Percentiles rank a stretch among this genome's conserved stretches.
These are phyloP conservation scores for Oryzaephilus surinamensis DNA, from an alignment of 1,140 invertebrate species.

Conservation along the genomic window DNA sequence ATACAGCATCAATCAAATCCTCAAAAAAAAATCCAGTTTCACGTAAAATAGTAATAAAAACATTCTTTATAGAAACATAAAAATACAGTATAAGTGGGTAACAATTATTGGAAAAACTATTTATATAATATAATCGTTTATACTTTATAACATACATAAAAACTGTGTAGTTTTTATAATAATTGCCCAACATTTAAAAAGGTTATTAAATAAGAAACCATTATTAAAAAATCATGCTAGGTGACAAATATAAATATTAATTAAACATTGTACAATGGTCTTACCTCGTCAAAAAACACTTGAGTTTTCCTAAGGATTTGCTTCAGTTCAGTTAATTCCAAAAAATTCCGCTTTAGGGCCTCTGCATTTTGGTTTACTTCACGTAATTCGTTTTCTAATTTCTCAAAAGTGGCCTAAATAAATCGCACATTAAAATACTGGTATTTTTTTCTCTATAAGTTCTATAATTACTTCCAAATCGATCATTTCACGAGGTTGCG, in stretches of 20 bases:
- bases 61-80: too few relatives aligned
- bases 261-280: conserved; percentile 26
- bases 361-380: conserved; percentile 98
- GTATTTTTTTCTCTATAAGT: neutral
- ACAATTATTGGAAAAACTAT: too few relatives aligned
- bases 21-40: too few relatives aligned
- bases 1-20: too few relatives aligned
- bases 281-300: conserved; percentile 96
- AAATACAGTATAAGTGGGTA: too few relatives aligned
- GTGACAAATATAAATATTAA: conserved; percentile 19
- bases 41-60: too few relatives aligned
- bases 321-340: conserved; percentile 93
- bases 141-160: too few relatives aligned
- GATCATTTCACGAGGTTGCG: conserved; percentile 97
- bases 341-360: conserved; percentile 88
- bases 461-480: conserved; percentile 75
- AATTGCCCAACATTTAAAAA: too few relatives aligned
- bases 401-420: conserved; percentile 84
- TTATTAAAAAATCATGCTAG: conserved; percentile 28
- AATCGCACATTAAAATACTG: neutral
- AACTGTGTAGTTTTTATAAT: too few relatives aligned
- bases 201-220: too few relatives aligned
- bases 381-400: conserved; percentile 88
- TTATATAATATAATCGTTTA: too few relatives aligned
- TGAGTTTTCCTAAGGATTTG: conserved; percentile 94